Base-by-base conservation (phyloP, 2,888 invertebrate species). In the Mesoligia furuncula region DNA sequence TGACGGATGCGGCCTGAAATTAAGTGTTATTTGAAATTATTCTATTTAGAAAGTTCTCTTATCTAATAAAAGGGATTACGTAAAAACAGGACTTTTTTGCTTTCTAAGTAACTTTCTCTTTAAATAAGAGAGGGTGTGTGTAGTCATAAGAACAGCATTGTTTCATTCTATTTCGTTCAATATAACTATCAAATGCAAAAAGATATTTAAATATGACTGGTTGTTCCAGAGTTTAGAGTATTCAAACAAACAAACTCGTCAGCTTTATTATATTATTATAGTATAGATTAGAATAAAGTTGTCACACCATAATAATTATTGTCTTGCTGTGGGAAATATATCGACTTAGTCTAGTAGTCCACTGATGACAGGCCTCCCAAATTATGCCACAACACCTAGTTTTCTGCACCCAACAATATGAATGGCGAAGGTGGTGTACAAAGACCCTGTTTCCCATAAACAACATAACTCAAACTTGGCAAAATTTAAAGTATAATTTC, bases 1-100 rank as follows among this genome's bases (percentile, higher is more conserved):
- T 94, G 94, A 3, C 96, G 92, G 17, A 96, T 94, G 72, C 96
- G 91, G 2, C 96, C 96, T 96, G 87, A 17, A 93, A 92, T 42
- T 2, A 61, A 69, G 5, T 17, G 31, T n/a, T 48, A n/a, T 57
- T 48, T 36, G 0, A 24, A 36, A 36, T 59, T 4, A 36, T 42
- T 57, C 0, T 2, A 39, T 31, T 42, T 42, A 2, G 27, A 13
- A 36, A 36, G 36, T 36, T 36, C 36, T 36, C 36, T n/a, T n/a
- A n/a, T n/a, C n/a, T n/a, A 31, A 4, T 15, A 51, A 27, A 36
- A 51, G 11, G 3, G 36, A 6, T 54, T n/a, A 54, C 6, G 0
- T 36, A n/a, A 36, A 17, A n/a, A 69, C 20, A 9, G 1, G n/a
- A 11, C 8, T 31, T 67, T 48, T 20, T 31, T 20, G 27, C 9